Base-by-base conservation (phyloP, 2,113 vertebrate genomes). In the Caranx melampygus region DNA sequence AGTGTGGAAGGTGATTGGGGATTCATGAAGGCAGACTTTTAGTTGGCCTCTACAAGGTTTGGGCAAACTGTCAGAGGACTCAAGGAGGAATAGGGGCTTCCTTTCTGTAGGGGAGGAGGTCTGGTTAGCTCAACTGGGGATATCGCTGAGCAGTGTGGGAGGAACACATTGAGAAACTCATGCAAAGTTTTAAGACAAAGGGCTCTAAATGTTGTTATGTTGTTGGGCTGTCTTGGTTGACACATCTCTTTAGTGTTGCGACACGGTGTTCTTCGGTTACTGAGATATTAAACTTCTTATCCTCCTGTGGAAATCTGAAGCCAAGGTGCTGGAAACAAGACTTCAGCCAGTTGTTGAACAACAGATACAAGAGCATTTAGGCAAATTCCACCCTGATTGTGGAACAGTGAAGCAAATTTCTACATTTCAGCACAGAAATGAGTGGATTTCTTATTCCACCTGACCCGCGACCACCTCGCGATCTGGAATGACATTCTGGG, bases 101-200 rank as follows among this genome's bases (percentile, higher is more conserved):
- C 37, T 37, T 37, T 57, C 66, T 16, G 75, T 10, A 33, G 57
- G 66, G 14, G 55, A n/a, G 57, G 16, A 44, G 35, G 49, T 45
- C 26, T 33, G 21, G 47, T 37, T 5, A 55, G 16, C 35, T 72
- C 8, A 2, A 66, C 42, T 66, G 37, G 47, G 47, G 47, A 70
- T 54, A 55, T 55, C 45, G 55, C 47, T 21, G 42, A 7, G 45
- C 6, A 3, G 14, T 55, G 66, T 55, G 49, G 21, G 52, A 55
- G 45, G 37, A 55, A 71, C 26, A 47, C 26, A 10, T 71, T 35
- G 12, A 40, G 8, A 45, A 49, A 65, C n/a, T 16, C 57, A 20
- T 52, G 51, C 52, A 55, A 37, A 45, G 10, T 55, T 78, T 12
- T 70, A 78, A 62, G 45, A 40, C 5, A 37, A 60, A 68, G 10